These are phyloP conservation scores for Vulpes ferrilata DNA, from an alignment of 2,113 vertebrate genomes.

Conservation along the genomic window DNA sequence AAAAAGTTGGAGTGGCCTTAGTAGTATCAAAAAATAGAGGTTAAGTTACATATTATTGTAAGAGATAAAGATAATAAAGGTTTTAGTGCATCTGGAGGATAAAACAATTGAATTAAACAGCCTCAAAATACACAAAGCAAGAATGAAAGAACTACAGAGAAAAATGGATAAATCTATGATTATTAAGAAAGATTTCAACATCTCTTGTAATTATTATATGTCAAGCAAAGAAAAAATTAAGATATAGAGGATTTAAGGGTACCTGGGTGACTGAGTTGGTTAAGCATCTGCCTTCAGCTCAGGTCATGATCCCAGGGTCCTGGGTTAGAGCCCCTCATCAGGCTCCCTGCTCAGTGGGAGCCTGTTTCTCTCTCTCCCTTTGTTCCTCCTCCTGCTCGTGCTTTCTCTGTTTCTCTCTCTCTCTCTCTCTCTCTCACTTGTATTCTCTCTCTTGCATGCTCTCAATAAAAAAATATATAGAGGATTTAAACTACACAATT, in stretches of 20 bases:
- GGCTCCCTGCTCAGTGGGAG: too few species aligned
- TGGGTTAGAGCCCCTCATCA: too few species aligned
- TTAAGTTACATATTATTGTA: conserved; percentile 29
- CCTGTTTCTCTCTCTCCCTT: too few species aligned
- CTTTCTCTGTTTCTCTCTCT: too few species aligned
- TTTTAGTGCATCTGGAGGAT: background rate
- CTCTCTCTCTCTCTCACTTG: too few species aligned
- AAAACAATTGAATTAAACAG: background rate
- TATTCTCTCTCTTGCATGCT: too few species aligned
- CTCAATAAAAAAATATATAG: too few species aligned
- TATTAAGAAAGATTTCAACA: background rate
- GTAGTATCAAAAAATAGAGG: background rate
- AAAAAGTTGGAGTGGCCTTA: conserved; percentile 4
- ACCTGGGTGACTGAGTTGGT: too few species aligned
- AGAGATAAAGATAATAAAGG: background rate
- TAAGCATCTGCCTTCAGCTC: too few species aligned
- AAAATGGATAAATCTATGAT: background rate
- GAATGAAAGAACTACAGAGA: background rate
- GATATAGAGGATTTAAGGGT: background rate
- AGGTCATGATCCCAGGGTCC: too few species aligned
- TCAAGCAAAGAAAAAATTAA: conserved; percentile 5
- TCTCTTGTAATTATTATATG: background rate
- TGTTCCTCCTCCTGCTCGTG: too few species aligned
- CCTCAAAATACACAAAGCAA: conserved; percentile 2
- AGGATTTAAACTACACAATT: background rate